Evolutionary conservation across 2,888 invertebrate species (phyloP).

Genomic region (Dasypolia templi): DNA sequence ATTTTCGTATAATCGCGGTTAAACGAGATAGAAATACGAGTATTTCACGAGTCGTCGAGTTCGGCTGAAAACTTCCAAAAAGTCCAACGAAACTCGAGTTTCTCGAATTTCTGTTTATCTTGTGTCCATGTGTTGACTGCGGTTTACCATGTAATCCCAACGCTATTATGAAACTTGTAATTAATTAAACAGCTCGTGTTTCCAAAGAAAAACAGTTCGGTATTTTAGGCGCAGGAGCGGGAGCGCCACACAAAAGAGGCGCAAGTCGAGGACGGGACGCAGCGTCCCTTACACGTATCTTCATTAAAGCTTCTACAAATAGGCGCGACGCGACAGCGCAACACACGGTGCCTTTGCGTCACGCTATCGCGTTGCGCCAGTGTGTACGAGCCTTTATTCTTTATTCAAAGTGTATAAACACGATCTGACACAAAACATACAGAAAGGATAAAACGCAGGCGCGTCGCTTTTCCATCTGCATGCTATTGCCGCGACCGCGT

Average conservation of each 20-base stretch:
- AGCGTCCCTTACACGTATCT: no score
- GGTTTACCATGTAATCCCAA: slow-evolving; percentile 37
- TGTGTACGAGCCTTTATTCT: no score
- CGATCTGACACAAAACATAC: no score
- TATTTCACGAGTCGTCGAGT: slow-evolving; percentile 22
- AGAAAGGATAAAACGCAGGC: no score
- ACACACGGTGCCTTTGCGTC: no score
- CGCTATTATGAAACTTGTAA: slow-evolving; percentile 49
- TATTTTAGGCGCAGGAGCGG: background rate
- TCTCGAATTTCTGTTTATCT: slow-evolving; percentile 50
- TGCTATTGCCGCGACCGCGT: no score
- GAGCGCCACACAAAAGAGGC: background rate
- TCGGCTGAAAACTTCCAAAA: slow-evolving; percentile 44
- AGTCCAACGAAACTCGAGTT: slow-evolving; percentile 56
- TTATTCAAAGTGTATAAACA: no score
- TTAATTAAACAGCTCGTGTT: slow-evolving; percentile 29
- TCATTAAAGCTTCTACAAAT: no score
- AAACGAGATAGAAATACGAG: slow-evolving; percentile 33
- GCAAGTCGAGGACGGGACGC: no score
- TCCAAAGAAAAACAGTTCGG: slow-evolving; percentile 8
- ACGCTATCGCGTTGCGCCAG: no score
- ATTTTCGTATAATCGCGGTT: slow-evolving; percentile 33
- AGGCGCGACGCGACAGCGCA: no score
- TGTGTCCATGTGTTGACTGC: slow-evolving; percentile 31
- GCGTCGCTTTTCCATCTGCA: no score